Evolutionary conservation across 2,797 vertebrate species (phyloP).

Genomic region (Ispidina lecontei): DNA sequence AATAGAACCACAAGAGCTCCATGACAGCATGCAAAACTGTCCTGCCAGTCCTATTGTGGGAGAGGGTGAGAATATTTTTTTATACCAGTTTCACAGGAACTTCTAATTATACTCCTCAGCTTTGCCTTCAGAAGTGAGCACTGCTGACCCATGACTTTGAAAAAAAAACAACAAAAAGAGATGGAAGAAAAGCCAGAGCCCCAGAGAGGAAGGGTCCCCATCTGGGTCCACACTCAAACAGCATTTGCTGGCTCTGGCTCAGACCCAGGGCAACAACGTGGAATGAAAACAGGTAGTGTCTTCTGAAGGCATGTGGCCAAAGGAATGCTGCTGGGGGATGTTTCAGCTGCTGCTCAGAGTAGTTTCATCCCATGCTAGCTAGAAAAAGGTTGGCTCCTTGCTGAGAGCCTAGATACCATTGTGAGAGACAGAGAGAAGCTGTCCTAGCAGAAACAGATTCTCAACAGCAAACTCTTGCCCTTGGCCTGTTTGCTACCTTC

Average conservation of each 20-base stretch:
- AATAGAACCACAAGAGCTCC: background rate
- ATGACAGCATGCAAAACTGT: background rate
- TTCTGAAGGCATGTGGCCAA: background rate
- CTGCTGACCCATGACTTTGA: background rate
- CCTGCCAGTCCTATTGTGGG: background rate
- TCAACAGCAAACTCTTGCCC: background rate
- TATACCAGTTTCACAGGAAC: background rate
- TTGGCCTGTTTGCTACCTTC: background rate
- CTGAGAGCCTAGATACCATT: background rate
- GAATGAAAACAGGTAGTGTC: background rate
- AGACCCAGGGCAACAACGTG: background rate
- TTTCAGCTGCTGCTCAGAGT: background rate
- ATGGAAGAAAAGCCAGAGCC: background rate
- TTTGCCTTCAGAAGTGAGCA: background rate
- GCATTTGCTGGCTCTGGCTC: background rate
- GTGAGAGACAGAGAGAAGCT: background rate
- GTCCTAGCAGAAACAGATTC: background rate
- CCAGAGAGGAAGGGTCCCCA: background rate
- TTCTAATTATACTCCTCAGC: background rate
- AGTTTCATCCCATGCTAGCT: background rate
- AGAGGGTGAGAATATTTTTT: background rate
- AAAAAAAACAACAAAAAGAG: background rate
- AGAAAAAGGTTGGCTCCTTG: background rate
- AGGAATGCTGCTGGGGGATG: background rate
- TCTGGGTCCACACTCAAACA: background rate